These are phyloP conservation scores for Propithecus deckenii DNA, from an alignment of 2,797 vertebrate species.

Conservation along the genomic window DNA sequence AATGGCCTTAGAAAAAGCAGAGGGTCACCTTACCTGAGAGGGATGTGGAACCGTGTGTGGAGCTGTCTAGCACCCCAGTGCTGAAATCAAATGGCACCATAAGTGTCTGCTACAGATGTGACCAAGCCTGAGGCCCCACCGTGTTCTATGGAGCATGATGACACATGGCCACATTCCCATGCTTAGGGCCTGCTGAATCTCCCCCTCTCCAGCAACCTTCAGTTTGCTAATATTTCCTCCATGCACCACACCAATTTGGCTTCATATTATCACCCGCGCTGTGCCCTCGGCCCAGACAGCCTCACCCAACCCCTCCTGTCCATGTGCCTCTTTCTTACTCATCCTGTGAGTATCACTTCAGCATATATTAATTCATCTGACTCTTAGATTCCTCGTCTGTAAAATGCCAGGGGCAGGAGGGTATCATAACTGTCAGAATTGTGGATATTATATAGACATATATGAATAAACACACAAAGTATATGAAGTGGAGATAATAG, in stretches of 20 bases:
- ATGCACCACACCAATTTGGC: background rate
- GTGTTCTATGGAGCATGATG: background rate
- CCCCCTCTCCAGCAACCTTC: background rate
- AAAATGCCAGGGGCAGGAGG: no score
- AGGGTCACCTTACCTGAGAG: background rate
- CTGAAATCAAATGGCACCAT: background rate
- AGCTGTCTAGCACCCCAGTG: background rate
- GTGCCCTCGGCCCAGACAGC: background rate
- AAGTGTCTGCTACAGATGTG: background rate
- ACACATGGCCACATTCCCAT: background rate
- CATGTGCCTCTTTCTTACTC: background rate
- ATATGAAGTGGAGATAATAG: background rate
- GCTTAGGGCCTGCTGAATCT: background rate
- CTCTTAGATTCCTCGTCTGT: background rate
- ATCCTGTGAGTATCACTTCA: background rate
- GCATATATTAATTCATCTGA: background rate
- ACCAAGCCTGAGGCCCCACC: background rate
- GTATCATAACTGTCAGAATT: background rate
- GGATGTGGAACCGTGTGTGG: background rate
- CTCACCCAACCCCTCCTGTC: background rate
- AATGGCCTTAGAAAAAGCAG: background rate
- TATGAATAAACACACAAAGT: background rate
- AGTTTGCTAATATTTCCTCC: background rate
- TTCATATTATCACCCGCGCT: background rate
- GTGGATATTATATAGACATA: background rate